Evolutionary conservation across 92 coral and sea anemone genomes (phyloP).

Genomic region (Porites rus): DNA sequence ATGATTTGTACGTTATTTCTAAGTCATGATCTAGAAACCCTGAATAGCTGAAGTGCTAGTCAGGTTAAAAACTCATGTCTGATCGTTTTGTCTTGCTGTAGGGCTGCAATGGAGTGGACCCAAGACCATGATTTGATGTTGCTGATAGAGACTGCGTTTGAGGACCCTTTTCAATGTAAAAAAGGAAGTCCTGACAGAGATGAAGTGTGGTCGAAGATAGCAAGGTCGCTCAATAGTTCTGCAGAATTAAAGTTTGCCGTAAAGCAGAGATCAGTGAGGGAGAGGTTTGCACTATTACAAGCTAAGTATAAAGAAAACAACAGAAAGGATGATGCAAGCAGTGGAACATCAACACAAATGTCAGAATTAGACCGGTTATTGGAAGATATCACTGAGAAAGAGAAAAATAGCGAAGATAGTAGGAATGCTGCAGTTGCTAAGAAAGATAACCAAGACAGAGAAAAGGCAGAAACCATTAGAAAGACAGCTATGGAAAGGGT

Average conservation of each 20-base stretch:
- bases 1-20: no score
- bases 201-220: slow-evolving; percentile 45
- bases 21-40: neutral
- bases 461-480: slow-evolving; percentile 36
- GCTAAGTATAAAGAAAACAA: slow-evolving; percentile 43
- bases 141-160: slow-evolving; percentile 36
- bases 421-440: slow-evolving; percentile 27
- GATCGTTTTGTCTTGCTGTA: neutral
- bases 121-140: slow-evolving; percentile 22
- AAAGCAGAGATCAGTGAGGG: slow-evolving; percentile 62
- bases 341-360: slow-evolving; percentile 51
- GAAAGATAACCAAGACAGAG: slow-evolving; percentile 47
- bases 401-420: slow-evolving; percentile 46
- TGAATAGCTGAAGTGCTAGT: neutral
- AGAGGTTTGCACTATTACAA: slow-evolving; percentile 54
- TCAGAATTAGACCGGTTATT: slow-evolving; percentile 52
- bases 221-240: slow-evolving; percentile 33
- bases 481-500: slow-evolving; percentile 59
- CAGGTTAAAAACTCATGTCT: neutral
- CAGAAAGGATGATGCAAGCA: slow-evolving; percentile 52
- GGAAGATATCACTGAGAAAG: slow-evolving; percentile 58
- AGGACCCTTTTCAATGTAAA: slow-evolving; percentile 46
- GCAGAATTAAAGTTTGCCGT: slow-evolving; percentile 44
- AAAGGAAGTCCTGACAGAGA: slow-evolving; percentile 58
- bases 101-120: slow-evolving; percentile 52